phyloP scores from a whole-genome alignment of 2,797 vertebrate species.

The Bradypus variegatus region DNA sequence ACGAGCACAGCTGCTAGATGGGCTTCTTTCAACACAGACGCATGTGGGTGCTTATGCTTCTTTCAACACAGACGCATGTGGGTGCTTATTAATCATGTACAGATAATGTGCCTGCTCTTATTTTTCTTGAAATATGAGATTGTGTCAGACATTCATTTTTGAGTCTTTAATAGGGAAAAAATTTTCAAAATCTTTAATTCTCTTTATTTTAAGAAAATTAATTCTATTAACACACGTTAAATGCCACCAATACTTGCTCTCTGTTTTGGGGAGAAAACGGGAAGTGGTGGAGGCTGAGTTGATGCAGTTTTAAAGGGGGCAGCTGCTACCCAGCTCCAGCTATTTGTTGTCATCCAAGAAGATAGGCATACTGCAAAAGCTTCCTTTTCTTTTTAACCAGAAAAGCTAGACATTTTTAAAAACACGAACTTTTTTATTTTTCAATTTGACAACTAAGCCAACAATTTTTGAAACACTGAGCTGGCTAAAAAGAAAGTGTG shows the following conservation, averaged over 20 bases:
- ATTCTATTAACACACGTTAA: background rate
- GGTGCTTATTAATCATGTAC: fast-evolving
- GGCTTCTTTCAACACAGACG: background rate
- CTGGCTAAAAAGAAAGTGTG: background rate
- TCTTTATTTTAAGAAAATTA: background rate
- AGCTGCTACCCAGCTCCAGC: background rate
- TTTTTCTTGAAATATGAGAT: background rate
- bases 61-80: fast-evolving
- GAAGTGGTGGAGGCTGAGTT: background rate
- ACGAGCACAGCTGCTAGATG: fast-evolving
- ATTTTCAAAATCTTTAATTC: background rate
- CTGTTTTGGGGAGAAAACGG: background rate
- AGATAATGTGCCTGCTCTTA: background rate
- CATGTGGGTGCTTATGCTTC: fast-evolving
- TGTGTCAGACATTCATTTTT: background rate
- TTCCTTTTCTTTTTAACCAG: background rate
- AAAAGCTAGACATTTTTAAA: background rate
- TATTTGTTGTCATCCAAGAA: fast-evolving
- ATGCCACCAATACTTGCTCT: background rate
- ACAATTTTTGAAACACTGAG: background rate
- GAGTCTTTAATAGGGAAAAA: background rate
- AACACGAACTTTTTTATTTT: background rate
- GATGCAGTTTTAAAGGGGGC: background rate
- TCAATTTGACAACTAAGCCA: background rate
- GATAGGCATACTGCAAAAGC: background rate